Conservation (phyloP, 2,113 vertebrate species). For the Asarcornis scutulata region DNA sequence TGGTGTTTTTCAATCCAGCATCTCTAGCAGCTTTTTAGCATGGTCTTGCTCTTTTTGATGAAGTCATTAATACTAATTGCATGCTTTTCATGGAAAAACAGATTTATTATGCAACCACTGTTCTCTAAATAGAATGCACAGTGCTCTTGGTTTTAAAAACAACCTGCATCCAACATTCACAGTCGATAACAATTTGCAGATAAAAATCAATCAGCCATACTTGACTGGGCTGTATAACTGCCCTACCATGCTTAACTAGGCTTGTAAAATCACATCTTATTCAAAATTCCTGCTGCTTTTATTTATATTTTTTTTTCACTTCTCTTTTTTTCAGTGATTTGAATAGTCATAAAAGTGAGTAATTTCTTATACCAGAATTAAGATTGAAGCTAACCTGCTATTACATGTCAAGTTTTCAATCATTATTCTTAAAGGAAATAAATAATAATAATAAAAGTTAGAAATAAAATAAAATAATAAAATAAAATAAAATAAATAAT, state of each 20-base stretch:
- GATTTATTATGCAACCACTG: constrained; percentile 60
- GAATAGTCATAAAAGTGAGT: neutral
- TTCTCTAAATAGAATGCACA: constrained; percentile 65
- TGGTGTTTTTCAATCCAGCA: neutral
- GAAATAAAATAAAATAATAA: too few species aligned
- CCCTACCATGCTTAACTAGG: constrained; percentile 37
- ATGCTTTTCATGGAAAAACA: constrained; percentile 56
- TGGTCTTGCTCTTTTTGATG: neutral
- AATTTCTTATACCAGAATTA: neutral
- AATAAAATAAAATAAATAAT: too few species aligned
- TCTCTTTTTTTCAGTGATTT: neutral
- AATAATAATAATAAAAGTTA: neutral
- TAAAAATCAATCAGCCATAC: constrained; percentile 76
- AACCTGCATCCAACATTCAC: constrained; percentile 62
- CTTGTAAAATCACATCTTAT: constrained; percentile 2
- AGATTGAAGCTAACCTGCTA: neutral
- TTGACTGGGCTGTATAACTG: constrained; percentile 49
- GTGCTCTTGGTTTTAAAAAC: constrained; percentile 59
- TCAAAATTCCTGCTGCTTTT: constrained; percentile 3
- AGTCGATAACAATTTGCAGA: constrained; percentile 74
- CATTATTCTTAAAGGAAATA: neutral
- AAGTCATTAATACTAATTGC: constrained; percentile 67
- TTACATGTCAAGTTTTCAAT: neutral
- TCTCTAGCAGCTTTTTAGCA: constrained; percentile 5
- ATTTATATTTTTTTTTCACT: neutral